Conservation (phyloP, 2,888 invertebrate genomes). For the Stegophylla sp. region DNA sequence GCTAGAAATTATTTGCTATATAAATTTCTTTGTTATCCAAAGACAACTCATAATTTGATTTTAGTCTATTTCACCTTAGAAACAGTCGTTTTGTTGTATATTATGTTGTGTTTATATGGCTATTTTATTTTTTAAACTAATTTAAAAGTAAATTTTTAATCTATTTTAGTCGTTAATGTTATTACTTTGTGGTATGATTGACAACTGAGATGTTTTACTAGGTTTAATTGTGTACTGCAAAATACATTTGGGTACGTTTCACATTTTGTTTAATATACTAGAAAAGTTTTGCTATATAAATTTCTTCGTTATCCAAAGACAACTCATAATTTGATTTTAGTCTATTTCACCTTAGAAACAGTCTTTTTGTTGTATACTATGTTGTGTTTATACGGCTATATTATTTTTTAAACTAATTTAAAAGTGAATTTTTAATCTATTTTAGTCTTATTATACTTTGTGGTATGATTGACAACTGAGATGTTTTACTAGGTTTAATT, state of each 20-base stretch:
- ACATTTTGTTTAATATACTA: slow-evolving; percentile 3
- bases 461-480: too few relatives aligned
- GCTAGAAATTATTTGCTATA: slow-evolving; percentile 37
- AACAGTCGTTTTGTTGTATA: background rate
- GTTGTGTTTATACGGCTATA: too few relatives aligned
- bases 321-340: background rate
- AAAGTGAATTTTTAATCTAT: background rate
- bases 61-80: slow-evolving; percentile 23
- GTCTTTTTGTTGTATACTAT: too few relatives aligned
- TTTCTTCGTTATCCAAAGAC: slow-evolving; percentile 49
- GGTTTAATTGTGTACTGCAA: too few relatives aligned
- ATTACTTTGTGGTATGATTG: too few relatives aligned
- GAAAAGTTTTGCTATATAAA: slow-evolving; percentile 33
- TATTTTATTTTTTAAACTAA: too few relatives aligned
- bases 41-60: slow-evolving; percentile 11
- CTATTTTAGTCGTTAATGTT: too few relatives aligned
- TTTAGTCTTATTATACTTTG: too few relatives aligned
- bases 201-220: too few relatives aligned
- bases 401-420: background rate
- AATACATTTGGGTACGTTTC: slow-evolving; percentile 37
- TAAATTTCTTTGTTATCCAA: slow-evolving; percentile 47
- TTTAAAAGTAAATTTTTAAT: background rate
- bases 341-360: slow-evolving; percentile 46
- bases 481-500: too few relatives aligned
- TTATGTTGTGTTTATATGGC: background rate